Evolutionary conservation across 2,113 vertebrate species (phyloP).

Genomic region (Mastomys coucha): DNA sequence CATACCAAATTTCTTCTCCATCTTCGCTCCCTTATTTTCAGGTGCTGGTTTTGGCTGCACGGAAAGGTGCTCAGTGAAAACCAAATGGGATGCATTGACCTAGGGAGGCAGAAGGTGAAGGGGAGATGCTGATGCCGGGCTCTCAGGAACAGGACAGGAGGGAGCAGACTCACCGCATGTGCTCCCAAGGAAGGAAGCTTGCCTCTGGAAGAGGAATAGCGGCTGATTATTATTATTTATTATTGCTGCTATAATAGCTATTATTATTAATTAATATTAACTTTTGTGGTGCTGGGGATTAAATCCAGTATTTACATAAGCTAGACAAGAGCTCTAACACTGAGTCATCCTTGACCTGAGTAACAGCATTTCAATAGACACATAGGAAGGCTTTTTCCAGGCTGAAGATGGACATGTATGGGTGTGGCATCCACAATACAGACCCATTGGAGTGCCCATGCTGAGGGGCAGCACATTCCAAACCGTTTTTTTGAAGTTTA

Average conservation of each 20-base stretch:
- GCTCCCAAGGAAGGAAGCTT: background rate
- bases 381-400: background rate
- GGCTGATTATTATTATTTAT: background rate
- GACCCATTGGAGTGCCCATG: background rate
- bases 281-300: background rate
- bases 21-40: background rate
- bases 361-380: slow-evolving; percentile 13
- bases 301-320: background rate
- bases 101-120: background rate
- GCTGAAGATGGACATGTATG: background rate
- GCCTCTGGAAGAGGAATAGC: background rate
- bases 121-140: background rate
- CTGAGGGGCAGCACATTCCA: too few species aligned
- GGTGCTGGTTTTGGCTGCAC: background rate
- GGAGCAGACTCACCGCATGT: background rate
- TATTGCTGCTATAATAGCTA: too few species aligned
- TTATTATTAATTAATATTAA: background rate
- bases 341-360: background rate
- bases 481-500: background rate
- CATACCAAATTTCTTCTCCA: background rate
- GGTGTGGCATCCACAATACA: background rate
- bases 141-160: too few species aligned
- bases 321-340: background rate
- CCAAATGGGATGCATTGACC: background rate
- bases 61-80: background rate